These are phyloP conservation scores for Ischnus inquisitorius DNA, from an alignment of 2,888 invertebrate species.

Conservation along the genomic window DNA sequence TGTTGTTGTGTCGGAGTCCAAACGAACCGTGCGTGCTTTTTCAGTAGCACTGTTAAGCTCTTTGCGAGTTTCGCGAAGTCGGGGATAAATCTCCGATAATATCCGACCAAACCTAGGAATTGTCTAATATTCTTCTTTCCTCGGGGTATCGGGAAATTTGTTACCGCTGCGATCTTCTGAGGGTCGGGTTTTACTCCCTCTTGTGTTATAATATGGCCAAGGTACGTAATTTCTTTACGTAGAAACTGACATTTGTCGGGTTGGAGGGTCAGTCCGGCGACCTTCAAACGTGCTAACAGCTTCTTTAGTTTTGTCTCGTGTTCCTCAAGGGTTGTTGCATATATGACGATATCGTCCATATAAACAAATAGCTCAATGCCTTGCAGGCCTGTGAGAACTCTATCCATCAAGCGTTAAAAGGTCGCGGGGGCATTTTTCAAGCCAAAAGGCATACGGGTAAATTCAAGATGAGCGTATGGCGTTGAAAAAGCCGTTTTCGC, in stretches of 20 bases:
- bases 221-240: slow-evolving; percentile 37
- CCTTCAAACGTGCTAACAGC: slow-evolving; percentile 28
- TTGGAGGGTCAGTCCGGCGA: slow-evolving; percentile 12
- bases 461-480: slow-evolving; percentile 43
- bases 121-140: slow-evolving; percentile 9
- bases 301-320: slow-evolving; percentile 36
- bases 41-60: slow-evolving; percentile 27
- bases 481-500: slow-evolving; percentile 51
- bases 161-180: slow-evolving; percentile 31
- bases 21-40: slow-evolving; percentile 25
- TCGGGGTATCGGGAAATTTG: slow-evolving; percentile 39
- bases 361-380: slow-evolving; percentile 50
- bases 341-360: slow-evolving; percentile 58
- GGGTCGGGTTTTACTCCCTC: slow-evolving; percentile 39
- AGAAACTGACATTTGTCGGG: slow-evolving; percentile 57
- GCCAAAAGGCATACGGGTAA: slow-evolving; percentile 57
- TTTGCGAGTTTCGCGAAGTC: slow-evolving; percentile 42
- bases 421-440: slow-evolving; percentile 58
- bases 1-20: slow-evolving; percentile 31
- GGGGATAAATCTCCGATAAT: slow-evolving; percentile 43
- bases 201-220: slow-evolving; percentile 41
- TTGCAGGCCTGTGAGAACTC: slow-evolving; percentile 20
- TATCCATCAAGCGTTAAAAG: slow-evolving; percentile 61
- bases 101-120: slow-evolving; percentile 39
- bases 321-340: slow-evolving; percentile 26